Base-by-base conservation (phyloP, 2,113 vertebrate species). In the Neolamprologus sp. region DNA sequence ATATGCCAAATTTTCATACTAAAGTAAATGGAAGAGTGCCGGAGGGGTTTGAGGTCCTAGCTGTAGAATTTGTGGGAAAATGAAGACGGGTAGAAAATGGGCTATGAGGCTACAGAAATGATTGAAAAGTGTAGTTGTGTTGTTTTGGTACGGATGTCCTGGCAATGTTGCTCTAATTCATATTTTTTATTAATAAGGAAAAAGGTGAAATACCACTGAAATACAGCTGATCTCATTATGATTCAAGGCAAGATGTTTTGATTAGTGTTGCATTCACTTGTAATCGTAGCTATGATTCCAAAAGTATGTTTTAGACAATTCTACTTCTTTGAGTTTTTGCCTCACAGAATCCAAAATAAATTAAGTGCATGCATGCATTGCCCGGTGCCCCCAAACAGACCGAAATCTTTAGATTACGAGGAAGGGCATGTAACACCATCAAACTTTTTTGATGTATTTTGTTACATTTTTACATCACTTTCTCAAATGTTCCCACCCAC, bases 1-100 rank as follows among this genome's bases (percentile, higher is more conserved):
- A 93, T 90, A 95, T 90, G 89, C 85, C 87, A 93, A 81, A 94
- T 96, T 95, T 96, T 94, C 94, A 95, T 95, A 92, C 91, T 92
- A 91, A 92, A 86, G 88, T 88, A 79, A 94, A 85, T 91, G 91
- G 91, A 92, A 90, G 86, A 88, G 80, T 19, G 87, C 93, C 90
- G 26, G 71, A 53, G 90, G 94, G 49, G 7, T 35, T 78, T 81
- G 40, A 89, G 54, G 60, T 80, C 83, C 33, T 57, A 81, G 87
- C 85, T 84, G 71, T 85, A 85, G 86, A 82, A 83, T 75, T 89
- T 82, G 86, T 87, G 91, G 83, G 87, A 85, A 87, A 85, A 90
- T 84, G 54, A 26, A 81, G 51, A 57, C 60, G 16, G 49, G 54
- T 19, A 6, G 53, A 84, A 88, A 82, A 88, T 28, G 5, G 60